Evolutionary conservation across 2,797 vertebrate genomes (phyloP).

Genomic region (Bradypus variegatus): DNA sequence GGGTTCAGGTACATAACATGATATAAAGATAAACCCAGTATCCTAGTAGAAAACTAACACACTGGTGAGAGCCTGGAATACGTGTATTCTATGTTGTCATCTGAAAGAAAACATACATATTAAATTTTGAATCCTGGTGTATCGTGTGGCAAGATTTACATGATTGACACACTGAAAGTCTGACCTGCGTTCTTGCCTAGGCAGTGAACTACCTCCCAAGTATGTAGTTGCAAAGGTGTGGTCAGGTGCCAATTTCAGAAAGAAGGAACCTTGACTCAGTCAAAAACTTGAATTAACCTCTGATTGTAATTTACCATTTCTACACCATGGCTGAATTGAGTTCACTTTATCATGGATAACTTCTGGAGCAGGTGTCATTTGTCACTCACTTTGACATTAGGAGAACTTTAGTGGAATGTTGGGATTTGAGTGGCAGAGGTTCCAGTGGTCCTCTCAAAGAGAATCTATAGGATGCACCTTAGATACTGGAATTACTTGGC

Average conservation of each 20-base stretch:
- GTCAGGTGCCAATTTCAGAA: conserved; percentile 11
- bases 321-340: background rate
- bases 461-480: background rate
- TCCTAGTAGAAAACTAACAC: background rate
- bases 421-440: conserved; percentile 17
- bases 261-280: background rate
- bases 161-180: background rate
- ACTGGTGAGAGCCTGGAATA: background rate
- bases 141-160: background rate
- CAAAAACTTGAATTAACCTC: background rate
- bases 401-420: background rate
- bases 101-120: background rate
- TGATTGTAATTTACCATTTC: background rate
- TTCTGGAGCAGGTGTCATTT: background rate
- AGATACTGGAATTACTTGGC: background rate
- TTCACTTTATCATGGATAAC: background rate
- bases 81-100: conserved; percentile 14
- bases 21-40: background rate
- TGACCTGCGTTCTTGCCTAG: background rate
- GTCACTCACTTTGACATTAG: background rate
- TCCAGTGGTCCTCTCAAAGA: no score
- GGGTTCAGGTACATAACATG: background rate
- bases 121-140: background rate
- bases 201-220: background rate
- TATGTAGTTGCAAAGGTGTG: background rate